These are phyloP conservation scores for Sebastes glaucus DNA, from an alignment of 2,797 vertebrate species.

Conservation along the genomic window DNA sequence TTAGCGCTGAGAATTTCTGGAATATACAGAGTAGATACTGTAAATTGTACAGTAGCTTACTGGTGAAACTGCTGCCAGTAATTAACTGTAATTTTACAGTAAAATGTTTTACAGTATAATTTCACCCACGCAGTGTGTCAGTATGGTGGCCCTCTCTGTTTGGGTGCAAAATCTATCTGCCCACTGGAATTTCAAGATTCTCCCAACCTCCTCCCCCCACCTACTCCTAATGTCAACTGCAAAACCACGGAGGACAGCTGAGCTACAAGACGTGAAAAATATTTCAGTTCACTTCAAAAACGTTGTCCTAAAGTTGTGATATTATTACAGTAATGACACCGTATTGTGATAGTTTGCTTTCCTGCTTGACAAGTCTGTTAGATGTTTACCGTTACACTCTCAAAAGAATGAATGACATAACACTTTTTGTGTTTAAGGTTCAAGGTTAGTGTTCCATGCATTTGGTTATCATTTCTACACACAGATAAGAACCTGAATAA, in stretches of 20 bases:
- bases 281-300: background rate
- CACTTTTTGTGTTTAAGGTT: background rate
- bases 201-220: conserved; percentile 28
- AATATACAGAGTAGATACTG: too few relatives aligned
- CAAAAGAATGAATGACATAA: background rate
- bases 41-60: background rate
- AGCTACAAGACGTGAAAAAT: background rate
- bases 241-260: conserved; percentile 9
- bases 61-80: background rate
- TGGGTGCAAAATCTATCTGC: conserved; percentile 35
- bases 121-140: background rate
- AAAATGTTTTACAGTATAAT: background rate
- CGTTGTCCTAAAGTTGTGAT: background rate
- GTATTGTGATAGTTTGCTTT: background rate
- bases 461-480: background rate
- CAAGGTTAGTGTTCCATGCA: background rate
- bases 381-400: background rate
- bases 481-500: background rate
- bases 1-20: background rate
- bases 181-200: conserved; percentile 57
- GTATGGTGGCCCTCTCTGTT: conserved; percentile 8
- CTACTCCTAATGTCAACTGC: conserved; percentile 16
- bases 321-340: background rate
- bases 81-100: too few relatives aligned
- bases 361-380: background rate